phyloP scores from a whole-genome alignment of 2,113 vertebrate genomes.

The Lasiurus borealis region DNA sequence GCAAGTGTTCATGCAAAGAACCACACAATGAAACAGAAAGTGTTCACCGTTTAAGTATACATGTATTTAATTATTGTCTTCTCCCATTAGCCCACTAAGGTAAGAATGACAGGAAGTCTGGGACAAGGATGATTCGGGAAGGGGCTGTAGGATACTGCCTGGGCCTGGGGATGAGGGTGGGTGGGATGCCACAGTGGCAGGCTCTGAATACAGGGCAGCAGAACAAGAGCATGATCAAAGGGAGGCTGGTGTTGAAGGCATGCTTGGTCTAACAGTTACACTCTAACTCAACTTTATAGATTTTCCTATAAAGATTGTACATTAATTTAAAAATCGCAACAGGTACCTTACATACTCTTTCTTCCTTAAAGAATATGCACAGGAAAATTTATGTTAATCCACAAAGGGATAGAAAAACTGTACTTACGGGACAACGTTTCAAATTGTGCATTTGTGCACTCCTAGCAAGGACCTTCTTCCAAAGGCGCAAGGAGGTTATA shows the following conservation, averaged over 20 bases:
- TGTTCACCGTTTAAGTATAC: not conserved
- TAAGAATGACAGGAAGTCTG: not conserved
- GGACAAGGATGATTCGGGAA: not conserved
- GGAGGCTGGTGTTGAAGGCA: not conserved
- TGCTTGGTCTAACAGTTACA: not conserved
- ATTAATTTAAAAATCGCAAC: not conserved
- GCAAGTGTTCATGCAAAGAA: slow-evolving; percentile 16
- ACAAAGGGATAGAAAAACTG: not conserved
- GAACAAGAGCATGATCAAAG: not conserved
- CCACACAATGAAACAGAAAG: not conserved
- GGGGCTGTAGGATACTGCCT: not conserved
- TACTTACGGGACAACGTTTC: not conserved
- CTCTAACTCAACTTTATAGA: not conserved
- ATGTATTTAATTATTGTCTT: not conserved
- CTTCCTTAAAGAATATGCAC: not conserved
- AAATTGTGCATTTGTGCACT: not conserved
- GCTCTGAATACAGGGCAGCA: not conserved
- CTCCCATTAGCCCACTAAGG: not conserved
- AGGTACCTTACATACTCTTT: not conserved
- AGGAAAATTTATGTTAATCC: not conserved
- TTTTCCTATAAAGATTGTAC: not conserved
- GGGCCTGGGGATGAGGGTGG: not conserved
- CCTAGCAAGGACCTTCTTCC: not conserved
- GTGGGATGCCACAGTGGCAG: not conserved
- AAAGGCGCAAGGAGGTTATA: not conserved